These are phyloP conservation scores for Drosophila pseudoananassae DNA, from an alignment of 1,140 invertebrate species.

Conservation along the genomic window DNA sequence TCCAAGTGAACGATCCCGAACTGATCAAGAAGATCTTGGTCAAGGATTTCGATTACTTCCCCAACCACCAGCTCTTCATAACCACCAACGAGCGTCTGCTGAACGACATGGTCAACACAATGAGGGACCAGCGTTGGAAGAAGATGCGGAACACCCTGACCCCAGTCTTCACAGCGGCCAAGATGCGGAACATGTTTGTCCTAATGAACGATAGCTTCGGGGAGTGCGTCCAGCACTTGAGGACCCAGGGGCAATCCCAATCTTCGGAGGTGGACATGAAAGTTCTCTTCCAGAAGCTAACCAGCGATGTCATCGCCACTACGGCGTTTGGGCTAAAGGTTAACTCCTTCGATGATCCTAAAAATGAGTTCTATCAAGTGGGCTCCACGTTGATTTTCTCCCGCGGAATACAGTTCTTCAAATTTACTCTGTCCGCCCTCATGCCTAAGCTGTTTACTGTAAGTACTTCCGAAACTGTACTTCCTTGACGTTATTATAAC, in stretches of 20 bases:
- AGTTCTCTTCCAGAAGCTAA: slow-evolving; percentile 82
- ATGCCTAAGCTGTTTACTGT: slow-evolving; percentile 54
- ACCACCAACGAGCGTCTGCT: slow-evolving; percentile 85
- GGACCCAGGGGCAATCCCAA: not conserved
- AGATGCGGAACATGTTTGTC: slow-evolving; percentile 85
- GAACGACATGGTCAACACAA: slow-evolving; percentile 85
- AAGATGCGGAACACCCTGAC: slow-evolving; percentile 86
- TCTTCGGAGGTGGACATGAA: slow-evolving; percentile 83
- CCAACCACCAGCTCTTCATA: slow-evolving; percentile 85
- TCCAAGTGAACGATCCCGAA: slow-evolving; percentile 87
- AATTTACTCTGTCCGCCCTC: slow-evolving; percentile 46
- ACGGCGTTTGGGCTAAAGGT: slow-evolving; percentile 85
- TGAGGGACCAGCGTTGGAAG: slow-evolving; percentile 86
- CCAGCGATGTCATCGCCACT: slow-evolving; percentile 85
- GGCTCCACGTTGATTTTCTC: slow-evolving; percentile 83
- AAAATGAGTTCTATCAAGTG: slow-evolving; percentile 85
- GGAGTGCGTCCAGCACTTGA: slow-evolving; percentile 51
- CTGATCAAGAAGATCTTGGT: slow-evolving; percentile 86
- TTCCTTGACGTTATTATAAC: too few relatives aligned
- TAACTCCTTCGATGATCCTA: slow-evolving; percentile 83
- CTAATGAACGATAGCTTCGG: slow-evolving; percentile 82
- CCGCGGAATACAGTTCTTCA: slow-evolving; percentile 49
- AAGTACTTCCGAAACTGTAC: not conserved
- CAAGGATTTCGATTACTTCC: slow-evolving; percentile 88
- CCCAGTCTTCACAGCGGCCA: slow-evolving; percentile 86